phyloP scores from a whole-genome alignment of 1,140 invertebrate genomes.

The Thereuonema tuberculata region DNA sequence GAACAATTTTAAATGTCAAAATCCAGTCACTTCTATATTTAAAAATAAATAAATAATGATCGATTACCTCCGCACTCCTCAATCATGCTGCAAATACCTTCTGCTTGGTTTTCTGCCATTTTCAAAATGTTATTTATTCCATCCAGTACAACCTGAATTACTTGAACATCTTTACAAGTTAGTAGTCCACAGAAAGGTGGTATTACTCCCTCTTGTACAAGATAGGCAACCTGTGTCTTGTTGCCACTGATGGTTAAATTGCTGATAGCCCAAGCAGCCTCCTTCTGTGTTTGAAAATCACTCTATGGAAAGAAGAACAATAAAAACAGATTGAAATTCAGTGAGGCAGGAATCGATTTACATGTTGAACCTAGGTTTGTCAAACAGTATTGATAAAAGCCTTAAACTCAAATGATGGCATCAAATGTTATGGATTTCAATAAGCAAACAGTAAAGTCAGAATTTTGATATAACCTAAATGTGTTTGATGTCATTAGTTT shows the following conservation, averaged over 20 bases:
- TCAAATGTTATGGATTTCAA: too few species aligned
- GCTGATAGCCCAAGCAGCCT: constrained; percentile 97
- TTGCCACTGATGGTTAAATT: constrained; percentile 96
- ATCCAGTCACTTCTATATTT: too few species aligned
- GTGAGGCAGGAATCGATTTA: neutral
- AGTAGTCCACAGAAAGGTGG: constrained; percentile 74
- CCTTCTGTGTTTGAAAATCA: constrained; percentile 98
- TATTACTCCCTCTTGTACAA: constrained; percentile 80
- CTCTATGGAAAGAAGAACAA: constrained; percentile 43
- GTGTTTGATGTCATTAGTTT: too few species aligned
- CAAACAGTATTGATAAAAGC: too few species aligned
- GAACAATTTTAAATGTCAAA: too few species aligned
- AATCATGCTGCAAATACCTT: constrained; percentile 67
- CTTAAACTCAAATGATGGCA: too few species aligned
- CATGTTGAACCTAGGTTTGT: too few species aligned
- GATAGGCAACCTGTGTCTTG: constrained; percentile 64
- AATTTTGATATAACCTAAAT: too few species aligned
- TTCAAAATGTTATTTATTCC: constrained; percentile 85
- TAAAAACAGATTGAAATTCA: neutral
- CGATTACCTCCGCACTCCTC: constrained; percentile 67
- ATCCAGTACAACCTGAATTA: constrained; percentile 76
- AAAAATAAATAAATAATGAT: neutral
- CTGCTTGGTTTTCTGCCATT: constrained; percentile 53
- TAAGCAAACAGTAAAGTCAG: too few species aligned
- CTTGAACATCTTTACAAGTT: constrained; percentile 74